Evolutionary conservation across 2,797 vertebrate genomes (phyloP), one percentile per base, ranked within the genome.

Genomic region (Hypotaenidia philippensis): DNA sequence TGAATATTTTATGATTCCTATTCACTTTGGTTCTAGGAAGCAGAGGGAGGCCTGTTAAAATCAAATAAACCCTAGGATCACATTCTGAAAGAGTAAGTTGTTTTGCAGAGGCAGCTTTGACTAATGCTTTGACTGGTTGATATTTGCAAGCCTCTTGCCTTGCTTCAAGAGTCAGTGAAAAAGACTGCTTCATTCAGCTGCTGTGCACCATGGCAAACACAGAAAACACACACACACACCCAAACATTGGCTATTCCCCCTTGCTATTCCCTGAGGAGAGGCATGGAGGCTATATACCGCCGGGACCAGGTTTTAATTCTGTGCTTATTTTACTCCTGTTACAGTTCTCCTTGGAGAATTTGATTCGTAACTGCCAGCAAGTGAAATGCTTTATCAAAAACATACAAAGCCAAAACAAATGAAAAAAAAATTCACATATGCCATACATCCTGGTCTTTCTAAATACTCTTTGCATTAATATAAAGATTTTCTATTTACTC

Each of bases 371-470:
- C 81, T 91, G 83, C 29, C 45, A 92, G 80, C 41, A 88, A 78
- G 50, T 45, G 76, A 95, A 92, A 92, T 66, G 77, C 77, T 74
- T 80, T 78, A 66, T 84, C 45, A 92, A 94, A 92, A 93, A 19
- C 50, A 93, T 85, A 61, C 7, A 70, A 44, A 81, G 31, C 10
- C 50, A 84, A 83, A 95, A 59, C 29, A 92, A 50, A 84, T 47
- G n/a, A 44, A 53, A 49, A 74, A 41, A 19, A 79, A 9, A 10
- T 34, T 23, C 25, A 60, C 27, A 32, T 34, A 31, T 11, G 10
- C 17, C 7, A 56, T 3, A 40, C 14, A n/a, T 59, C 9, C 29
- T 71, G 4, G 10, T 81, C 52, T 91, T 89, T 83, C 56, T 38
- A 80, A 89, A 63, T 59, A 20, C 29, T 36, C 53, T 41, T 44